A percentile compares a stretch with the other conserved stretches of the same genome.
These are phyloP conservation scores for Eriosoma lanigerum DNA, from an alignment of 1,140 invertebrate genomes.

Conservation along the genomic window DNA sequence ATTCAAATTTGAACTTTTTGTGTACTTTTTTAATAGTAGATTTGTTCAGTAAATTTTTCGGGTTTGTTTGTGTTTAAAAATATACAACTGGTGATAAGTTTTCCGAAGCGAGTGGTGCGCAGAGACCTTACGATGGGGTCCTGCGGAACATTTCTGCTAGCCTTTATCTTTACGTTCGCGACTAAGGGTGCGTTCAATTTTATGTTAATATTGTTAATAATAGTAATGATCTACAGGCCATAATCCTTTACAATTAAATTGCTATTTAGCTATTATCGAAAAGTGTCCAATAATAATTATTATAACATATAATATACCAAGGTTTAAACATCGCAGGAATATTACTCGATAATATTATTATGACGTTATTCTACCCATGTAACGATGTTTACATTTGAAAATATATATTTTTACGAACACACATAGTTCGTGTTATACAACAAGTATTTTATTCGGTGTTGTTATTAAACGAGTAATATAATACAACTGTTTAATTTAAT, in stretches of 20 bases:
- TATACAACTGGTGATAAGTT: neutral
- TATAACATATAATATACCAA: neutral
- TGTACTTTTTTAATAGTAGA: neutral
- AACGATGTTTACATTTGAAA: neutral
- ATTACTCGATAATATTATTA: neutral
- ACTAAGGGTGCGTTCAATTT: neutral
- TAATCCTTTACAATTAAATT: neutral
- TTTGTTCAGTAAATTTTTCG: neutral
- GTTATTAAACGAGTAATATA: neutral
- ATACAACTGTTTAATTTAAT: neutral
- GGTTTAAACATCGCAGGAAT: neutral
- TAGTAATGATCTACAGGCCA: neutral
- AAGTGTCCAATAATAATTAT: too few relatives aligned
- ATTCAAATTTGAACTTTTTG: neutral
- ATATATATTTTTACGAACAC: neutral
- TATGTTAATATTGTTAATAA: too few relatives aligned
- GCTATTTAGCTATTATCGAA: neutral
- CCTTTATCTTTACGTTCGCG: conserved; percentile 14
- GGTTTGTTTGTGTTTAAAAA: neutral
- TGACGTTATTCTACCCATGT: neutral
- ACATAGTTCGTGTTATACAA: neutral
- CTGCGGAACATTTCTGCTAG: conserved; percentile 27
- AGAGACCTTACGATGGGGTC: conserved; percentile 17
- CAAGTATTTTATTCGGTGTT: neutral
- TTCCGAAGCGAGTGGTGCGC: neutral